Evolutionary conservation across 2,888 invertebrate genomes (phyloP), one percentile per base, ranked within the genome.

Genomic region (Leptopilina syphax): DNA sequence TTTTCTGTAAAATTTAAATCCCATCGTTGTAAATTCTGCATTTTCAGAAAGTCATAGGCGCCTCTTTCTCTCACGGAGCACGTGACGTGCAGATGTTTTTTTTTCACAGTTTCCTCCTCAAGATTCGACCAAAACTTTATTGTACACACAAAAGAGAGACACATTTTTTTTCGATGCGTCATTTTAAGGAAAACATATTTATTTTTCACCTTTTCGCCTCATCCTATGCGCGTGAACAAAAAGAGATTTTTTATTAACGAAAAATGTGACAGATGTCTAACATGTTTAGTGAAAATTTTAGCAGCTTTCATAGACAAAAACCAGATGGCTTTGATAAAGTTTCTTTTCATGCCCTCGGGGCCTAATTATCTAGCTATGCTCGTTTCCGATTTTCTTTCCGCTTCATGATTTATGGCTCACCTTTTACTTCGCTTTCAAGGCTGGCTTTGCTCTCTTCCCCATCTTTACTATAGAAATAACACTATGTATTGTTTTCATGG

Each of bases 11-110:
- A 79, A 57, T 68, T 77, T 77, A 10, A 67, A 18, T 47, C 77
- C 73, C 77, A 41, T 12, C 57, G 34, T 57, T 57, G 5, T 34
- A 57, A 27, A 57, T 57, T 73, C n/a, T 57, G 9, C 57, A 41
- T 73, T 73, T 60, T 9, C 7, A 18, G 63, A 18, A 13, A 27
- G 50, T 57, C 65, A 27, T 12, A 6, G 44, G 44, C 44, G 44
- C 44, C 44, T n/a, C 24, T 34, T 34, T 18, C 41, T 68, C 86
- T 44, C 7, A 44, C 44, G 8, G 7, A 44, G 73, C 86, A 84
- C 84, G 76, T 86, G 87, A 82, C 76, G 80, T 70, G 81, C 86
- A 86, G 85, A 86, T 86, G 86, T 82, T 77, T 77, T 78, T 18
- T 34, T 34, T 34, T 78, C 85, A 85, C 57, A 57, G 8, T 18